Percentiles rank a stretch among this genome's conserved stretches.
phyloP scores from a whole-genome alignment of 2,113 vertebrate species.

The Mobula hypostoma region DNA sequence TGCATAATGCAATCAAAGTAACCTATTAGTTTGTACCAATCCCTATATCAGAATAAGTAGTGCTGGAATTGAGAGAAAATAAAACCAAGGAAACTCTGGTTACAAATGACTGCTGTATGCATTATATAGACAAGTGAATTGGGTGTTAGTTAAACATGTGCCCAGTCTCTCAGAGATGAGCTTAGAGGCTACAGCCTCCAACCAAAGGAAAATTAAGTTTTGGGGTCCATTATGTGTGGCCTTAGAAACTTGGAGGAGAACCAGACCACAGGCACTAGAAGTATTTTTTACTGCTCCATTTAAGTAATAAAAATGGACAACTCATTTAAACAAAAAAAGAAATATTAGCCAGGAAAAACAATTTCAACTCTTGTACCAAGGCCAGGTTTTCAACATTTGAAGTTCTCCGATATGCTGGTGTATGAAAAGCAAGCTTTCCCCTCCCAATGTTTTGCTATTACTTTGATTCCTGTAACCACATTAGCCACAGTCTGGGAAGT shows the following conservation, averaged over 20 bases:
- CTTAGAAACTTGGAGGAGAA: not conserved
- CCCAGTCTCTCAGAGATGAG: not conserved
- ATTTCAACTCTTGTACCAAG: not conserved
- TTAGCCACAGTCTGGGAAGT: not conserved
- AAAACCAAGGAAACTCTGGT: too few relatives aligned
- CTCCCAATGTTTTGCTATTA: not conserved
- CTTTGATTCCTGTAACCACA: slow-evolving; percentile 10
- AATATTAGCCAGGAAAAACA: not conserved
- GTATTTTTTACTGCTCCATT: not conserved
- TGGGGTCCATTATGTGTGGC: not conserved
- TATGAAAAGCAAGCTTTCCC: not conserved
- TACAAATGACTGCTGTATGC: not conserved
- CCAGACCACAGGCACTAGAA: not conserved
- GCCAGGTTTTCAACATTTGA: not conserved
- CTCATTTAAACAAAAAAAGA: not conserved
- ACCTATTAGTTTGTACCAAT: not conserved
- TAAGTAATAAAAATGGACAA: slow-evolving; percentile 12
- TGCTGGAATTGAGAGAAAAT: not conserved
- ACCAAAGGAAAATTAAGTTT: not conserved
- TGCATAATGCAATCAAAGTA: not conserved
- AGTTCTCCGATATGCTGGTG: not conserved
- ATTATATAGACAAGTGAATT: not conserved
- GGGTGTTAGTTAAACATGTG: not conserved
- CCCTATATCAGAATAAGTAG: not conserved
- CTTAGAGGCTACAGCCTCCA: not conserved